phyloP scores from a whole-genome alignment of 2,797 vertebrate genomes.

The Adrianichthys oophorus region DNA sequence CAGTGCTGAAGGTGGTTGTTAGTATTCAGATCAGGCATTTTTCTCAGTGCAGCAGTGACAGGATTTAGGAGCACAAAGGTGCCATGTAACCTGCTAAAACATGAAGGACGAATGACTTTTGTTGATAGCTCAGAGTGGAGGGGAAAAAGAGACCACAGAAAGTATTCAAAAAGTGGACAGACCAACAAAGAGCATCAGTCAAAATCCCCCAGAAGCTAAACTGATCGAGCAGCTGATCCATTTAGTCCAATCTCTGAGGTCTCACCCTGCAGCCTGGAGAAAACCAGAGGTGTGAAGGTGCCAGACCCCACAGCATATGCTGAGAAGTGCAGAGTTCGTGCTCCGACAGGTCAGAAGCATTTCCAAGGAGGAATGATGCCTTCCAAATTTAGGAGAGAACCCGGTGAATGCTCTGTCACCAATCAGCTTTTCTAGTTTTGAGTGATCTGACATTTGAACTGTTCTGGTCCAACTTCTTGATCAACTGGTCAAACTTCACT shows the following conservation, averaged over 20 bases:
- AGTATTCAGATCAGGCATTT: conserved; percentile 22
- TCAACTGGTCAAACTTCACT: too few relatives aligned
- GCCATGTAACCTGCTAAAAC: conserved; percentile 2
- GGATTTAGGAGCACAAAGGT: conserved; percentile 5
- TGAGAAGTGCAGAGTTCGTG: neutral
- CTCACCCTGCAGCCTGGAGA: neutral
- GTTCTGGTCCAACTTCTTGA: too few relatives aligned
- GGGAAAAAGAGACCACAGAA: neutral
- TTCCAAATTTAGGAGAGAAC: neutral
- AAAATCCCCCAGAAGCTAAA: neutral
- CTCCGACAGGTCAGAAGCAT: neutral
- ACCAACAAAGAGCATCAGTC: neutral
- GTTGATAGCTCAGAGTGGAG: neutral
- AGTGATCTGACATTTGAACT: too few relatives aligned
- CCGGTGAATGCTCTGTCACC: too few relatives aligned
- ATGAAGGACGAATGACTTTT: conserved; percentile 4
- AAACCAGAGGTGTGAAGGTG: neutral
- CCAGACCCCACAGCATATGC: neutral
- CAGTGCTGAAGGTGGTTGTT: conserved; percentile 13
- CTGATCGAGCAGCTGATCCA: neutral
- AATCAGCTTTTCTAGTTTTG: too few relatives aligned
- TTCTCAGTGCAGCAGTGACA: neutral
- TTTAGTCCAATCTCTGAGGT: neutral
- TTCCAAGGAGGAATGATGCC: neutral
- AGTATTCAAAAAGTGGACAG: neutral